Evolutionary conservation across 2,113 vertebrate species (phyloP).

Genomic region (Dissostichus mawsoni): DNA sequence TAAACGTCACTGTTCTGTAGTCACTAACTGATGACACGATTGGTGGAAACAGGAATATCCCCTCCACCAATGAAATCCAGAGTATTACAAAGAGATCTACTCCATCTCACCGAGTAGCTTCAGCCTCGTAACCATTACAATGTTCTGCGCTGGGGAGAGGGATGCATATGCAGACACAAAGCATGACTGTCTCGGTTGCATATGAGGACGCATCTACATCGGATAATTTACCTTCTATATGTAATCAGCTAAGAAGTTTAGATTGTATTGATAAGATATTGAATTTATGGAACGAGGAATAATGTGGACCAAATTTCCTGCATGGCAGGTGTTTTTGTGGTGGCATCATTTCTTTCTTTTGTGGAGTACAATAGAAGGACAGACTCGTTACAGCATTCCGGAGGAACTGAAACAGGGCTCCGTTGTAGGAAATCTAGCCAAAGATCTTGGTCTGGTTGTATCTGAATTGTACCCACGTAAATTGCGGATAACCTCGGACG

Average conservation of each 20-base stretch:
- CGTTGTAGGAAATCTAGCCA: constrained; percentile 86
- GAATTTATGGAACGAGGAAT: constrained; percentile 67
- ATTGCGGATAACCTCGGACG: constrained; percentile 87
- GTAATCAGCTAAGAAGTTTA: constrained; percentile 19
- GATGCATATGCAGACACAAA: constrained; percentile 61
- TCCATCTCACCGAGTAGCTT: constrained; percentile 76
- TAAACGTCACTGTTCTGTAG: constrained; percentile 54
- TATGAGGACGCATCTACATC: constrained; percentile 32
- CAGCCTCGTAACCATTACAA: constrained; percentile 74
- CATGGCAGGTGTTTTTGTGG: constrained; percentile 76
- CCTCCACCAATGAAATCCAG: constrained; percentile 83
- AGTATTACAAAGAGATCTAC: constrained; percentile 87
- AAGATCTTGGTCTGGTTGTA: constrained; percentile 88
- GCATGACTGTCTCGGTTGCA: constrained; percentile 55
- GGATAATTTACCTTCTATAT: constrained; percentile 45
- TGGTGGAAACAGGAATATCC: constrained; percentile 72
- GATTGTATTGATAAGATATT: constrained; percentile 44
- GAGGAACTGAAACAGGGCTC: constrained; percentile 83
- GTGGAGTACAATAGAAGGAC: constrained; percentile 81
- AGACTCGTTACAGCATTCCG: constrained; percentile 82
- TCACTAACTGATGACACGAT: constrained; percentile 50
- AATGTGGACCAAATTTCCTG: constrained; percentile 66
- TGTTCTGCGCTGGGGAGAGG: constrained; percentile 64
- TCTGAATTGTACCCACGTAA: constrained; percentile 87
- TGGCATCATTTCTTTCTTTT: constrained; percentile 71